Conservation (phyloP, 2,797 vertebrate species). For the Enteromius fasciolatus region DNA sequence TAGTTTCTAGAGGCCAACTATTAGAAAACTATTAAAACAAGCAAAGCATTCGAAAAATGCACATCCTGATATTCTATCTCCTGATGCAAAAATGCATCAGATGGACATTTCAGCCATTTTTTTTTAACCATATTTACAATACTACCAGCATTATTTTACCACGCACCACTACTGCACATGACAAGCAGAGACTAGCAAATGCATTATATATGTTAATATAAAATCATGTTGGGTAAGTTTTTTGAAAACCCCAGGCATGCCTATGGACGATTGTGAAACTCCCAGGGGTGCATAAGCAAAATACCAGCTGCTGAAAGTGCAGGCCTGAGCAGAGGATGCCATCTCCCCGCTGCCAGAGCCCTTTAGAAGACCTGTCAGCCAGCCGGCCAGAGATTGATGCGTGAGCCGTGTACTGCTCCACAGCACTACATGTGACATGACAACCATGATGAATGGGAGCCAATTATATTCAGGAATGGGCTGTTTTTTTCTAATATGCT, state of each 20-base stretch:
- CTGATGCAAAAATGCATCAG: not conserved
- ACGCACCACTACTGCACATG: not conserved
- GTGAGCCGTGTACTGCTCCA: constrained; percentile 63
- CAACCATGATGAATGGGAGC: constrained; percentile 65
- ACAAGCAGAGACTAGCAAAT: constrained; percentile 12
- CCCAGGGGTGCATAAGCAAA: constrained; percentile 62
- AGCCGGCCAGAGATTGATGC: constrained; percentile 69
- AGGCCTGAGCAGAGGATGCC: constrained; percentile 69
- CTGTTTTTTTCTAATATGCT: constrained; percentile 57
- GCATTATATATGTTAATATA: constrained; percentile 26
- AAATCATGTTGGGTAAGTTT: constrained; percentile 44
- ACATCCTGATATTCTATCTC: not conserved
- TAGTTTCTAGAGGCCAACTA: not conserved
- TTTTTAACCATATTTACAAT: not conserved
- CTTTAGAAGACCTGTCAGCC: constrained; percentile 67
- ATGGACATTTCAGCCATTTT: not conserved
- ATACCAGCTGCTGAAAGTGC: constrained; percentile 63
- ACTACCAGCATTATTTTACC: not conserved
- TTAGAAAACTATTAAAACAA: too few species aligned
- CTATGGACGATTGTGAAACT: constrained; percentile 72
- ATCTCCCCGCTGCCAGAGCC: constrained; percentile 65
- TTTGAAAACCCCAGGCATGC: constrained; percentile 61
- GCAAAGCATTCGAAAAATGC: not conserved
- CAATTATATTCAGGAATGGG: constrained; percentile 65
- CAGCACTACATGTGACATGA: constrained; percentile 62